Evolutionary conservation across 2,113 vertebrate species (phyloP).

Genomic region (Ciconia boyciana): DNA sequence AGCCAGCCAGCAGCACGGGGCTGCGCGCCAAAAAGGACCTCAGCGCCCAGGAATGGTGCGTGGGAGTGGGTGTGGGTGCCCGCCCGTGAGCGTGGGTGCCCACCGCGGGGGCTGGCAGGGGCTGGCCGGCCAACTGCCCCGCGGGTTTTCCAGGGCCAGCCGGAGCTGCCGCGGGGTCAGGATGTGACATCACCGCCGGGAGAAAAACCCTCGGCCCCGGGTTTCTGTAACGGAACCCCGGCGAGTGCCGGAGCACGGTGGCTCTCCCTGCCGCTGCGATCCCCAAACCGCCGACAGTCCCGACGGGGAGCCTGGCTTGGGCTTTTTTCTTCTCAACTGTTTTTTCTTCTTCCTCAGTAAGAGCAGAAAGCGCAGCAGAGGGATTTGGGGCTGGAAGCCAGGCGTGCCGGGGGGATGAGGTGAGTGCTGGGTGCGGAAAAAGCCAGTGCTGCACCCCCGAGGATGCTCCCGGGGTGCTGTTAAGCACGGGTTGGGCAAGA

Average conservation of each 20-base stretch:
- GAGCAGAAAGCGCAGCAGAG: background rate
- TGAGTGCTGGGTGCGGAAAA: background rate
- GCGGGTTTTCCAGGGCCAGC: conserved; percentile 40
- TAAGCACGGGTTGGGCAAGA: background rate
- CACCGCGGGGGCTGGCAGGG: rapidly evolving
- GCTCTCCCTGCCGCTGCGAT: background rate
- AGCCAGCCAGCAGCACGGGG: background rate
- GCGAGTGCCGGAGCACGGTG: background rate
- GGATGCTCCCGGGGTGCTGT: background rate
- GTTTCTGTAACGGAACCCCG: conserved; percentile 5
- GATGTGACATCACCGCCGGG: conserved; percentile 88
- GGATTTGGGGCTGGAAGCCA: background rate
- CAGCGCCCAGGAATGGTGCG: background rate
- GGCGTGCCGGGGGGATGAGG: background rate
- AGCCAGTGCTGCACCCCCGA: background rate
- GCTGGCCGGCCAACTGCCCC: background rate
- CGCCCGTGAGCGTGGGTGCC: background rate
- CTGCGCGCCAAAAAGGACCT: background rate
- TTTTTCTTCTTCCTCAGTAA: background rate
- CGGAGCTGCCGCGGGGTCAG: conserved; percentile 79
- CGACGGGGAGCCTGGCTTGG: background rate
- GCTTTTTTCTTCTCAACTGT: background rate
- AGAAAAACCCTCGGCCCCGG: conserved; percentile 51
- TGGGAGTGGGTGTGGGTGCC: background rate
- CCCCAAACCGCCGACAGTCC: background rate